Conservation (phyloP, 2,888 invertebrate genomes). For the Tipula helvola region DNA sequence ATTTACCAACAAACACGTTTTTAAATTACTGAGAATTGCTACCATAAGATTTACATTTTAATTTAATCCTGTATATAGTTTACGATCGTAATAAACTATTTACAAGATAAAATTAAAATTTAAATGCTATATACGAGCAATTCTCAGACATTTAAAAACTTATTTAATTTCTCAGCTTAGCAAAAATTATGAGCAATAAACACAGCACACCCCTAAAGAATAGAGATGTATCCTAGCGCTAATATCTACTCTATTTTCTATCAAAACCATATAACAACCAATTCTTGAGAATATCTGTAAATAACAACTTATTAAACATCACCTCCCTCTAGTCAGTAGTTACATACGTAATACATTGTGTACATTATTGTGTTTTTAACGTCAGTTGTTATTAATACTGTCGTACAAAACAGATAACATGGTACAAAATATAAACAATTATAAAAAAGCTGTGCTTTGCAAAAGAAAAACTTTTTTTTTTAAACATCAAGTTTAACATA, state of each 20-base stretch:
- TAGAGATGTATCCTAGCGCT: background rate
- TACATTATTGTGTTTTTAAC: background rate
- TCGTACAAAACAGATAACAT: conserved; percentile 4
- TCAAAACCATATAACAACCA: background rate
- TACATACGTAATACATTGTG: background rate
- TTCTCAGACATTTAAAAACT: too few species aligned
- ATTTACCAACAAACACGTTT: too few species aligned
- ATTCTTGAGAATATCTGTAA: background rate
- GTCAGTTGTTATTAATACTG: background rate
- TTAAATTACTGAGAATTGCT: too few species aligned
- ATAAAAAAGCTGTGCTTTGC: background rate
- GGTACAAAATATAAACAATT: background rate
- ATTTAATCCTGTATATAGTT: too few species aligned
- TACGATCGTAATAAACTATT: too few species aligned
- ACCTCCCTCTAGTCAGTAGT: background rate
- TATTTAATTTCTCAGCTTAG: background rate
- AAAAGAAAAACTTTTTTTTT: background rate
- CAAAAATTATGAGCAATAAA: background rate
- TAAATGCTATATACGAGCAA: too few species aligned
- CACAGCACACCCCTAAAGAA: background rate
- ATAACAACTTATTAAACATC: background rate
- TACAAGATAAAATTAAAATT: too few species aligned
- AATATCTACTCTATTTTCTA: background rate
- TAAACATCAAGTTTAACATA: background rate
- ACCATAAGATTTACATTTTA: too few species aligned